Evolutionary conservation across 92 coral and sea anemone genomes (phyloP), one percentile per base, ranked within the genome.

Genomic region (Umimayanthus kanabou): DNA sequence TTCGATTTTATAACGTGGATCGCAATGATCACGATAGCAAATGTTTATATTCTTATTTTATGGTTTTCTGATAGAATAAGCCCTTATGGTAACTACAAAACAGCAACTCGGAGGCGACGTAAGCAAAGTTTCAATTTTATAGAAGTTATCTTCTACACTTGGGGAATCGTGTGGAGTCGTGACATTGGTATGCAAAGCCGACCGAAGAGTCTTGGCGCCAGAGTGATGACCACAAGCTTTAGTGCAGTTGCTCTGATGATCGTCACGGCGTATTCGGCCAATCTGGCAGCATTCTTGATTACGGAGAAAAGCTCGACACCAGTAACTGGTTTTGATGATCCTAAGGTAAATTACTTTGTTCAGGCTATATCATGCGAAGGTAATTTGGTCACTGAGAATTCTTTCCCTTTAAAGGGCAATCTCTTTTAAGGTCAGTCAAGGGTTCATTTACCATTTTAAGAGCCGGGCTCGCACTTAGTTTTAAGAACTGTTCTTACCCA

Each of bases 231-330:
- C 2, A 74, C 79, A 74, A 39, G 49, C 49, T 74, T 74, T 14
- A 74, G 79, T 39, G 28, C 30, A 16, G 79, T 74, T 20, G 79
- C 79, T 15, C 79, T 74, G 23, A 74, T 74, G 79, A 74, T 39
- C 26, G 79, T 74, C 79, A 39, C 79, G 45, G 79, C 79, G 49
- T 74, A 74, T 74, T 74, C 79, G 26, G 79, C 79, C 79, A 74
- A 74, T 10, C 28, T 74, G 53, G 79, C 79, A 4, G 79, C 79
- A 18, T 74, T 74, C 50, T 33, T 74, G n/a, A 74, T 74, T 74
- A 9, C 79, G 50, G 79, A 74, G 13, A 50, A 37, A n/a, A 23
- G 22, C 2, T 30, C 25, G 45, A 33, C 45, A 22, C 47, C 23
- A 39, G 23, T 74, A 74, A 74, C 47, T 74, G 79, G 79, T 20